phyloP scores from a whole-genome alignment of 1,140 invertebrate species.

The Brachionus manjavacas region DNA sequence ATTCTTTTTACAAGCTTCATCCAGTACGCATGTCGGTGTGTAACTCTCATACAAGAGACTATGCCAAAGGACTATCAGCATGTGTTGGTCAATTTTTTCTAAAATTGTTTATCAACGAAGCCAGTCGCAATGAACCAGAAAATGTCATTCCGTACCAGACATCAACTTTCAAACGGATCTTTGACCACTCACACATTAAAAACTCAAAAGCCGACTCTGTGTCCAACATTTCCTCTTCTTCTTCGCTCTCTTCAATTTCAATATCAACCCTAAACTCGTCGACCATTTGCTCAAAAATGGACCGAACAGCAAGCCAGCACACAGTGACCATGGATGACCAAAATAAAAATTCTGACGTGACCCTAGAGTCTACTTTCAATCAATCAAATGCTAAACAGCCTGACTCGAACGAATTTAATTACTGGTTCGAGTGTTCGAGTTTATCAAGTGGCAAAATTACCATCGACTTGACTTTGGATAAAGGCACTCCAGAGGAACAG shows the following conservation, averaged over 20 bases:
- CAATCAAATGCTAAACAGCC: conserved; percentile 34
- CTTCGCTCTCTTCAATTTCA: conserved; percentile 10
- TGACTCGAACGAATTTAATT: conserved; percentile 43
- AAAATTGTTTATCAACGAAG: conserved; percentile 36
- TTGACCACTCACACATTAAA: not conserved
- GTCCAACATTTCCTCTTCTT: not conserved
- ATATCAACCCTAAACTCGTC: conserved; percentile 6
- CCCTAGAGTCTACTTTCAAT: conserved; percentile 45
- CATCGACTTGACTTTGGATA: conserved; percentile 74
- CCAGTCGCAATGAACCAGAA: not conserved
- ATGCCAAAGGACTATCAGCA: conserved; percentile 78
- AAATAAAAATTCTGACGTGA: conserved; percentile 45
- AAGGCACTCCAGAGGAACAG: conserved; percentile 54
- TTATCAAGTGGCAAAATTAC: conserved; percentile 79
- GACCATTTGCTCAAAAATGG: not conserved
- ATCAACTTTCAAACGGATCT: not conserved
- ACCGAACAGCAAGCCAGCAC: not conserved
- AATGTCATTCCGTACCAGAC: not conserved
- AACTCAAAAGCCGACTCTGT: not conserved
- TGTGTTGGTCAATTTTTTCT: not conserved
- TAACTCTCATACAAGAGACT: conserved; percentile 84
- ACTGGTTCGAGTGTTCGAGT: conserved; percentile 87
- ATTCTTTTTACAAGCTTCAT: conserved; percentile 58
- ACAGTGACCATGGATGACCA: conserved; percentile 62
- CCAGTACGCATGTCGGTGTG: conserved; percentile 81